Evolutionary conservation across 2,888 invertebrate genomes (phyloP), one percentile per base, ranked within the genome.

Genomic region (Steinernema scapterisci): DNA sequence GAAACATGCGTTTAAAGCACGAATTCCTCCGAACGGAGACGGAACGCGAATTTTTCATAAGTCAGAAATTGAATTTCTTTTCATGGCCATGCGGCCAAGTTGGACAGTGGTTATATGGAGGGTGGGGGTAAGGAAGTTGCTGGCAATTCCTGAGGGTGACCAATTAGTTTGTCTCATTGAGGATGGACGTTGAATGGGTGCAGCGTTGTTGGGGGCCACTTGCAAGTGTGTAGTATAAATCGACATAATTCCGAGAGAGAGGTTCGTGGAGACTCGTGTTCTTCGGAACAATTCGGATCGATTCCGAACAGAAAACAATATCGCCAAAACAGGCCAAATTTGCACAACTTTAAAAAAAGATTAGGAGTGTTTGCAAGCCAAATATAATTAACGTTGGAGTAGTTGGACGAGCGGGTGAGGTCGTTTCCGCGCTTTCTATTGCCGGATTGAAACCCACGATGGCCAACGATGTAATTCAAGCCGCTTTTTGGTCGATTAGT

Each of bases 381-480:
- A 16, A 48, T 7, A 19, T 48, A 48, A 48, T 48, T 48, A 19
- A 48, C 48, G 48, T 13, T 48, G 48, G 7, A 7, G 16, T 44
- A 38, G 38, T 38, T 9, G 38, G 5, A 9, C 38, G 38, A 38
- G 38, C 38, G 38, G 38, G 38, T 38, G 38, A 38, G 38, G 38
- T 38, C 38, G 38, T 38, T 63, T 25, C 63, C 27, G 31, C 63
- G 63, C 63, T 9, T 63, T 25, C 63, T 25, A 11, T 54, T 54
- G 21, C 25, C 21, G 23, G 21, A 63, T 63, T 63, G 63, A 16
- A 63, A 9, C 25, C 63, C 31, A 7, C n/a, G n/a, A n/a, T 63
- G 63, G 63, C 63, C 63, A 31, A 16, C 63, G 31, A 63, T 63
- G 63, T 63, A 63, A 63, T 63, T n/a, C 27, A 63, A 63, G 31